phyloP scores from a whole-genome alignment of 2,113 vertebrate species.

The Etheostoma cragini region DNA sequence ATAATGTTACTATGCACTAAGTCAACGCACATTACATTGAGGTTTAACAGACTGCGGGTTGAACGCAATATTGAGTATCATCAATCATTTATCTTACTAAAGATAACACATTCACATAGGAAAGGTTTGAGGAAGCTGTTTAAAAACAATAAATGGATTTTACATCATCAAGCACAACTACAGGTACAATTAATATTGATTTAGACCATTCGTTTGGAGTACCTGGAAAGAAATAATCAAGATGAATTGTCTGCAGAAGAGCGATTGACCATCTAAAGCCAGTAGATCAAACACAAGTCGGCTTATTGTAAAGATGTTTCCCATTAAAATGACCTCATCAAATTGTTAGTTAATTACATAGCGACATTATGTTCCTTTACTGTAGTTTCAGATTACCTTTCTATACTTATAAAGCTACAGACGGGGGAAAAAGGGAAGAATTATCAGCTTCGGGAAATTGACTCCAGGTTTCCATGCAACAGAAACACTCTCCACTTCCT shows the following conservation, averaged over 20 bases:
- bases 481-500: not conserved
- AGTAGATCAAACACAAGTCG: not conserved
- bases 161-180: not conserved
- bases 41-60: slow-evolving; percentile 1
- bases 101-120: not conserved
- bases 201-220: not conserved
- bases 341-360: not conserved
- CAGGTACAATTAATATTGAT: not conserved
- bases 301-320: slow-evolving; percentile 6
- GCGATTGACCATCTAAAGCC: not conserved
- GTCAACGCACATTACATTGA: not conserved
- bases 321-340: not conserved
- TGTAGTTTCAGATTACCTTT: not conserved
- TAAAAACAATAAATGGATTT: not conserved
- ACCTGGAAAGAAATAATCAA: not conserved
- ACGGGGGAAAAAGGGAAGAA: not conserved
- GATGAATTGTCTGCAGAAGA: not conserved
- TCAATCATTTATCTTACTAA: not conserved
- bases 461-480: slow-evolving; percentile 24
- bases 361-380: not conserved
- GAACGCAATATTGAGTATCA: not conserved
- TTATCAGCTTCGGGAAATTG: slow-evolving; percentile 10
- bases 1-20: slow-evolving; percentile 11
- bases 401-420: not conserved
- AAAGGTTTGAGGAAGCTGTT: not conserved